Percentiles rank a stretch among this genome's conserved stretches.
These are phyloP conservation scores for Caenorhabditis sulstoni DNA, from an alignment of 2,888 invertebrate genomes.

Conservation along the genomic window DNA sequence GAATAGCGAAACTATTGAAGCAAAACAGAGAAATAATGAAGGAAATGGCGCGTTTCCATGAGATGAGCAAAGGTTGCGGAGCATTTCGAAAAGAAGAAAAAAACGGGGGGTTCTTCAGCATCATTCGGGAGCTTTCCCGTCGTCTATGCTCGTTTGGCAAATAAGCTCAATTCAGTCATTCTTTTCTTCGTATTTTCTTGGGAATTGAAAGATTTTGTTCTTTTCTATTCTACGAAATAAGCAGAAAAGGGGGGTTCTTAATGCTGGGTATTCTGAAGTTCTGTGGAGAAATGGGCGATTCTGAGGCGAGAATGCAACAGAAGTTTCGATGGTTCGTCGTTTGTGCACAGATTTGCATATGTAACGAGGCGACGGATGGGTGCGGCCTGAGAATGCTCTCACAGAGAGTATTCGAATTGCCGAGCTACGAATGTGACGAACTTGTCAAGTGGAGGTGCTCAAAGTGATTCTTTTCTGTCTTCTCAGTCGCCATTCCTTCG, in stretches of 20 bases:
- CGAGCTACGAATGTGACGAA: constrained; percentile 22
- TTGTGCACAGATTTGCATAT: constrained; percentile 45
- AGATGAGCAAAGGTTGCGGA: constrained; percentile 41
- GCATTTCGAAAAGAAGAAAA: neutral
- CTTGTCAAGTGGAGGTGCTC: constrained; percentile 34
- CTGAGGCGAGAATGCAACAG: constrained; percentile 5
- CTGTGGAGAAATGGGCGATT: no score
- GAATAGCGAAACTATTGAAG: neutral
- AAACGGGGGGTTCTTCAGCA: constrained; percentile 30
- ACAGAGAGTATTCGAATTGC: constrained; percentile 10
- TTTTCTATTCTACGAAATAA: neutral
- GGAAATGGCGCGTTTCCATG: no score
- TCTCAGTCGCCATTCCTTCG: neutral
- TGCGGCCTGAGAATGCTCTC: constrained; percentile 21
- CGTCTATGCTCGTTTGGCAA: constrained; percentile 43
- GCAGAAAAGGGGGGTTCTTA: neutral
- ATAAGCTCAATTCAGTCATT: constrained; percentile 49
- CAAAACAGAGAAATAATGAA: constrained; percentile 20
- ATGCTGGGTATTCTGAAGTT: no score
- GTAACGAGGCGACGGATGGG: constrained; percentile 25
- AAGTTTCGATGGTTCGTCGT: constrained; percentile 19
- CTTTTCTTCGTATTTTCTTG: neutral
- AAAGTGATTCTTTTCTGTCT: constrained; percentile 18
- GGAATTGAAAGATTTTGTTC: neutral
- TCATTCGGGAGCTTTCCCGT: constrained; percentile 19